phyloP scores from a whole-genome alignment of 2,888 invertebrate species.

The Agrotis puta region DNA sequence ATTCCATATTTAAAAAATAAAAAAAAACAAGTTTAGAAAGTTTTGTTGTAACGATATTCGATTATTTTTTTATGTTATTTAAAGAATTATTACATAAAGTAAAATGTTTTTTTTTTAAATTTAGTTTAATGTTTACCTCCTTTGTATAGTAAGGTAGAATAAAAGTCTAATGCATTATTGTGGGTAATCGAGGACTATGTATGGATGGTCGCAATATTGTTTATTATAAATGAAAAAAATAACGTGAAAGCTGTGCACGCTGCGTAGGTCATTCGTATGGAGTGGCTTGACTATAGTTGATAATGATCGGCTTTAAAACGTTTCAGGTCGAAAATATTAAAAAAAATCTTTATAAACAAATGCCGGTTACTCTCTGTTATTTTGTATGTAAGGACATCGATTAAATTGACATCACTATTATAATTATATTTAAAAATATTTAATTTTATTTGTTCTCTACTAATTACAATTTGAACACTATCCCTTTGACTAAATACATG shows the following conservation, averaged over 20 bases:
- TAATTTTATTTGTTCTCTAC: constrained; percentile 14
- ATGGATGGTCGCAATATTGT: constrained; percentile 66
- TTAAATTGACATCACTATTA: constrained; percentile 41
- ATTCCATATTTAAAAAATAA: constrained; percentile 85
- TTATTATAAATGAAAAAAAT: constrained; percentile 68
- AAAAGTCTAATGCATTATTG: constrained; percentile 78
- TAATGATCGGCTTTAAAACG: not conserved
- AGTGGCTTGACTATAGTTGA: constrained; percentile 65
- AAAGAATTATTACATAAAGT: constrained; percentile 87
- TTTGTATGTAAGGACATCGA: constrained; percentile 38
- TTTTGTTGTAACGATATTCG: constrained; percentile 88
- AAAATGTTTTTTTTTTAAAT: constrained; percentile 82
- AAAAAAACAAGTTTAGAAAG: constrained; percentile 78
- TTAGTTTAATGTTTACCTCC: constrained; percentile 87
- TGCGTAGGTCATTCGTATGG: constrained; percentile 66
- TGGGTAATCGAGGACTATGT: constrained; percentile 75
- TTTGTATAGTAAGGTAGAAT: constrained; percentile 82
- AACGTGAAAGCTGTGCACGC: constrained; percentile 73
- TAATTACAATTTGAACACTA: constrained; percentile 17
- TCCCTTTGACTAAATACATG: constrained; percentile 3
- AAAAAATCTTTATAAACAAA: not conserved
- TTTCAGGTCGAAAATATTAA: constrained; percentile 11
- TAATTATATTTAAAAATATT: not conserved
- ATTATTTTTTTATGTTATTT: constrained; percentile 90
- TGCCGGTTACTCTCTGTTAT: constrained; percentile 25